phyloP scores from a whole-genome alignment of 2,113 vertebrate species.

The Gallinago paraguaiae region DNA sequence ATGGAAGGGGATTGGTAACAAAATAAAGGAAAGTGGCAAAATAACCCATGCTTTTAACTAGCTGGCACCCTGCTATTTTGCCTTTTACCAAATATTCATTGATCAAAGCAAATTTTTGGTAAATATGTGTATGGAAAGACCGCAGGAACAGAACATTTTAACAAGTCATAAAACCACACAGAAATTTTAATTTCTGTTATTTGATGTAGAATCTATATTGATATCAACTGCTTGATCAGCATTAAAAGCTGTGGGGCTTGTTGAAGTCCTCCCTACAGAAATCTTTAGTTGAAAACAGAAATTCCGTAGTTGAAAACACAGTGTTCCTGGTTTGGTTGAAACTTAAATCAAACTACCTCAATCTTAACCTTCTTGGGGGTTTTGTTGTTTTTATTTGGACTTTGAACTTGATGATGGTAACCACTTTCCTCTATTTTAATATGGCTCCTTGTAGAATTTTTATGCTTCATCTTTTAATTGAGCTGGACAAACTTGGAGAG shows the following conservation, averaged over 20 bases:
- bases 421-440: not conserved
- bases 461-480: not conserved
- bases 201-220: not conserved
- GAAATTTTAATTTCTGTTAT: not conserved
- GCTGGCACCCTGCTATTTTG: not conserved
- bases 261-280: not conserved
- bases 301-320: not conserved
- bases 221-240: accelerated
- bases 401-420: not conserved
- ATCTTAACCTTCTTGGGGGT: accelerated
- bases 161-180: not conserved
- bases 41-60: not conserved
- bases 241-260: not conserved
- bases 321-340: not conserved
- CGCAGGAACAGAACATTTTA: not conserved
- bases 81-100: not conserved
- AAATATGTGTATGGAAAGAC: accelerated
- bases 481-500: not conserved
- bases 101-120: not conserved
- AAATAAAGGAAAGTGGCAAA: not conserved
- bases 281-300: not conserved
- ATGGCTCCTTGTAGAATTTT: not conserved
- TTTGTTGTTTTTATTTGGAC: not conserved
- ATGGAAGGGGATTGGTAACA: not conserved
- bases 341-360: not conserved